phyloP scores from a whole-genome alignment of 2,113 vertebrate species.

The Elachura formosa region DNA sequence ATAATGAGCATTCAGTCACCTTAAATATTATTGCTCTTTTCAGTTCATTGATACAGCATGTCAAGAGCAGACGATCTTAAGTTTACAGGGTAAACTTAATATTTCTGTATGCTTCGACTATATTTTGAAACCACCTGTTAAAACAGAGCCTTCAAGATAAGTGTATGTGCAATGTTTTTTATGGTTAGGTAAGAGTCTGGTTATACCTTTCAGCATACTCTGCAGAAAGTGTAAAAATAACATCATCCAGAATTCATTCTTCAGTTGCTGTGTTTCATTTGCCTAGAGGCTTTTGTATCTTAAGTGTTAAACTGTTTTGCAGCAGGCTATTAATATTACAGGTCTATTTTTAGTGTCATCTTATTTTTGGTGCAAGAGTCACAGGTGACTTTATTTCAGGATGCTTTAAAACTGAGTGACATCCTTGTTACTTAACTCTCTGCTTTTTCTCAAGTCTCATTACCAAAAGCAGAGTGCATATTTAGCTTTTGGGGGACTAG shows the following conservation, averaged over 20 bases:
- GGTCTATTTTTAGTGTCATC: not conserved
- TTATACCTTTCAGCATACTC: not conserved
- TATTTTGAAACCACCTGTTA: conserved; percentile 3
- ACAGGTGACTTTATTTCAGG: not conserved
- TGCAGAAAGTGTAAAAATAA: not conserved
- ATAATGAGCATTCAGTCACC: conserved; percentile 40
- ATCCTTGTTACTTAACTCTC: not conserved
- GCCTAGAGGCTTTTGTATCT: not conserved
- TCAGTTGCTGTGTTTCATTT: not conserved
- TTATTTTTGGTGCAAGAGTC: not conserved
- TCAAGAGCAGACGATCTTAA: not conserved
- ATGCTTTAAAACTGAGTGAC: not conserved
- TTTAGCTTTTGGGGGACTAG: not conserved
- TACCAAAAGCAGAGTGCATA: not conserved
- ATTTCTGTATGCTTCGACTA: not conserved
- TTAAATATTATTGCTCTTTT: conserved; percentile 16
- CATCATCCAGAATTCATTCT: not conserved
- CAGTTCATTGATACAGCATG: not conserved
- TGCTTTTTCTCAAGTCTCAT: not conserved
- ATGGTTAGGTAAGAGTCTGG: not conserved
- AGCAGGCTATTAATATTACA: not conserved
- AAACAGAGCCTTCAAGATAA: not conserved
- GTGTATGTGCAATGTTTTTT: not conserved
- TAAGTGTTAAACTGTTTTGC: not conserved
- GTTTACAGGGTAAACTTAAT: not conserved